These are phyloP conservation scores for Psephotus haematonotus DNA, from an alignment of 2,113 vertebrate species.

Conservation along the genomic window DNA sequence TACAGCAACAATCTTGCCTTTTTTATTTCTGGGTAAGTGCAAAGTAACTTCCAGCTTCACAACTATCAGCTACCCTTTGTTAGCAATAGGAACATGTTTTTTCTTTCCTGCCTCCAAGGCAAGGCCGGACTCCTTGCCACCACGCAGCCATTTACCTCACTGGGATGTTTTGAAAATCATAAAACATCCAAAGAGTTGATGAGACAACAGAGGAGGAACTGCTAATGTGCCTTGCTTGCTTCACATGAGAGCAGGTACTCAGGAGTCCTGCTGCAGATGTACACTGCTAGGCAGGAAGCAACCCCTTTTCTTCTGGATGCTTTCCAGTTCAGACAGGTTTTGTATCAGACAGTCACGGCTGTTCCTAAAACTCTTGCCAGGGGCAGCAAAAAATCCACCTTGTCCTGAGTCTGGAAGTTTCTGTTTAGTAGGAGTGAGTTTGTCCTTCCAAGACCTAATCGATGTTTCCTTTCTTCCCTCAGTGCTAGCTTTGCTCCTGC, in stretches of 20 bases:
- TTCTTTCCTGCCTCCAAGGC: not conserved
- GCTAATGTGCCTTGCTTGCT: not conserved
- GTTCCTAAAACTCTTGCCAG: not conserved
- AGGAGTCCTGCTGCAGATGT: not conserved
- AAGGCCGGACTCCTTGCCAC: not conserved
- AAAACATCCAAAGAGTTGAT: not conserved
- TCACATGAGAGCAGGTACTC: not conserved
- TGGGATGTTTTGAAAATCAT: not conserved
- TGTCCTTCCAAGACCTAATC: not conserved
- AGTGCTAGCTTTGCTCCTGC: constrained; percentile 97
- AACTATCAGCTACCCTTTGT: not conserved
- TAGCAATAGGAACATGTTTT: not conserved
- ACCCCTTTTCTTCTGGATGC: not conserved
- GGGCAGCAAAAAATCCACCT: not conserved
- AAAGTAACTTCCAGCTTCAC: not conserved
- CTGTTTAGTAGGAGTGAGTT: not conserved
- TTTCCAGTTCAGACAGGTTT: not conserved
- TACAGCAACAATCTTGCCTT: not conserved
- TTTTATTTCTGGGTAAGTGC: not conserved
- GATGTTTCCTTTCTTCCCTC: not conserved
- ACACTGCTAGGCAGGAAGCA: not conserved
- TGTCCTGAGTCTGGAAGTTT: not conserved
- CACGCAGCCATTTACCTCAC: not conserved
- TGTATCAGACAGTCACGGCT: not conserved
- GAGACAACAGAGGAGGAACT: not conserved